phyloP scores from a whole-genome alignment of 2,797 vertebrate genomes.

The Adrianichthys oophorus region DNA sequence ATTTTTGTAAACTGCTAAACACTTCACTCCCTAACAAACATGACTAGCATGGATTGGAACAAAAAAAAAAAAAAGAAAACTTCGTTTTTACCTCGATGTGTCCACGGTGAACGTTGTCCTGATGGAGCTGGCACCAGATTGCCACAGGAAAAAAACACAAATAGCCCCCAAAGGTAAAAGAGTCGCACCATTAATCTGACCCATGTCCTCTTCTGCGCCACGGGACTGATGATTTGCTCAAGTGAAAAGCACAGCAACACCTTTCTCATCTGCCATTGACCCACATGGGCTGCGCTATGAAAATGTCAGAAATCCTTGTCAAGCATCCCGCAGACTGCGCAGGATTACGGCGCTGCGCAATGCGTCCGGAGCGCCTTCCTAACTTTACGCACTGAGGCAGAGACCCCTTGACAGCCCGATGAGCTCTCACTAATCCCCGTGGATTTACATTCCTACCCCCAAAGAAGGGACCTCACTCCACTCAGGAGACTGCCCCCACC shows the following conservation, averaged over 20 bases:
- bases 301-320: constrained; percentile 32
- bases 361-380: constrained; percentile 45
- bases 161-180: constrained; percentile 67
- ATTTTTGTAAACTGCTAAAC: background rate
- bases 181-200: constrained; percentile 66
- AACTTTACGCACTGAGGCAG: constrained; percentile 66
- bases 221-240: constrained; percentile 36
- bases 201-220: constrained; percentile 69
- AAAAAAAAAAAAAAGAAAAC: background rate
- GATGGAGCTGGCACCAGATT: constrained; percentile 67
- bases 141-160: constrained; percentile 68
- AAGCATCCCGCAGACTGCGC: constrained; percentile 52
- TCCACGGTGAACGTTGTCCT: constrained; percentile 65
- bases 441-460: constrained; percentile 72
- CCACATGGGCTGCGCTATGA: constrained; percentile 13
- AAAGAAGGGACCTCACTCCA: constrained; percentile 36
- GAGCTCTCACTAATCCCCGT: constrained; percentile 60
- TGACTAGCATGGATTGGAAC: background rate
- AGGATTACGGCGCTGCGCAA: constrained; percentile 32
- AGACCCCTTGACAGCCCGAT: constrained; percentile 59
- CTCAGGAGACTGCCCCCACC: too few relatives aligned
- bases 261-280: constrained; percentile 43
- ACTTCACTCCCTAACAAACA: background rate
- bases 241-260: constrained; percentile 13
- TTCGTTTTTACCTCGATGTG: constrained; percentile 60